A percentile compares a stretch with the other conserved stretches of the same genome.
phyloP scores from a whole-genome alignment of 2,888 invertebrate genomes.

The Mylabris sibirica region DNA sequence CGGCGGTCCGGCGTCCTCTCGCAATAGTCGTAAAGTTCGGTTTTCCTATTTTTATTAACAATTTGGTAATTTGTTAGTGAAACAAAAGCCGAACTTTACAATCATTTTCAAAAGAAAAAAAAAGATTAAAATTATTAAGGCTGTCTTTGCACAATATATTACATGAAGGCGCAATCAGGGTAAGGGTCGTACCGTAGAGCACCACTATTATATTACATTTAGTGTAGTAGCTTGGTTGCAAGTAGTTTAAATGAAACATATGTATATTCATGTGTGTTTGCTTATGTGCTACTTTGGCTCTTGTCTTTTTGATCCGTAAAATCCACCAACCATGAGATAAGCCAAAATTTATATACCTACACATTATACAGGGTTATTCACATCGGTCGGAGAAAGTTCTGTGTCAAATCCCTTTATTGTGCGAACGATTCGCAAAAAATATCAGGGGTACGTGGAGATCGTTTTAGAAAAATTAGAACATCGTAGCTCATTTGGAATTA shows the following conservation, averaged over 20 bases:
- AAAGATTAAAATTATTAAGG: conserved; percentile 44
- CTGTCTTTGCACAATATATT: conserved; percentile 59
- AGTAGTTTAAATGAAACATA: conserved; percentile 46
- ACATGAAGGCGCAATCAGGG: conserved; percentile 60
- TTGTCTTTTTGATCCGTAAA: conserved; percentile 49
- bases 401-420: too few relatives aligned
- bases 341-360: conserved; percentile 10
- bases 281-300: conserved; percentile 49
- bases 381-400: too few relatives aligned
- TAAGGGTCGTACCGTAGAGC: conserved; percentile 61
- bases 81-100: conserved; percentile 38
- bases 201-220: conserved; percentile 48
- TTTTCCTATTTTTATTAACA: neutral
- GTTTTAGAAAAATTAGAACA: too few relatives aligned
- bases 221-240: conserved; percentile 55
- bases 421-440: too few relatives aligned
- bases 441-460: too few relatives aligned
- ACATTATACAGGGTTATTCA: too few relatives aligned
- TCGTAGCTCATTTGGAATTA: too few relatives aligned
- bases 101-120: conserved; percentile 36
- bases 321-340: conserved; percentile 54
- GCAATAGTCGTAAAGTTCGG: conserved; percentile 34
- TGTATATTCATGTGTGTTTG: conserved; percentile 54
- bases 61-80: too few relatives aligned
- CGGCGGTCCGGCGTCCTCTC: conserved; percentile 46